Conservation (phyloP, 2,113 vertebrate species). For the Grantiella picta region DNA sequence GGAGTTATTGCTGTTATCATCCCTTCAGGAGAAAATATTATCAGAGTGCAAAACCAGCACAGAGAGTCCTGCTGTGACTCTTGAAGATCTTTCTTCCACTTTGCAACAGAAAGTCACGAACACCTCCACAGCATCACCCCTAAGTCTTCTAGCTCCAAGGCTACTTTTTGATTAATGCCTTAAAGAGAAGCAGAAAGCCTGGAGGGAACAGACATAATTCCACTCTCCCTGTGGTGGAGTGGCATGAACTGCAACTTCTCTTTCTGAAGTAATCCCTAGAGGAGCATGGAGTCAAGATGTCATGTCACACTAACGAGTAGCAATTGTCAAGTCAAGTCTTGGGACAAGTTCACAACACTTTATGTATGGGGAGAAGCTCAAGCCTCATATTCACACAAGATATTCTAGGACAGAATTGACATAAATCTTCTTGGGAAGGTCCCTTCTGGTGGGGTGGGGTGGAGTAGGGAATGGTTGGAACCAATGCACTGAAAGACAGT, state of each 20-base stretch:
- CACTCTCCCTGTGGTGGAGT: not conserved
- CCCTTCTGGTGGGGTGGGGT: not conserved
- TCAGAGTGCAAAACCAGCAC: not conserved
- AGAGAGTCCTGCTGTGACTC: not conserved
- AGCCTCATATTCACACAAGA: not conserved
- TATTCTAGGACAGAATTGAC: not conserved
- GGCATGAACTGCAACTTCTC: not conserved
- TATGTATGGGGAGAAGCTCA: not conserved
- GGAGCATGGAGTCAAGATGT: not conserved
- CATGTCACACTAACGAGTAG: not conserved
- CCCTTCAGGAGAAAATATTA: not conserved
- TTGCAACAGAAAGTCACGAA: not conserved
- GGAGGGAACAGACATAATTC: not conserved
- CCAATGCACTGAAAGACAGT: not conserved
- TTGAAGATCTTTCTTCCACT: not conserved
- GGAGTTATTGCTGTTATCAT: not conserved
- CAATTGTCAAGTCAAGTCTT: not conserved
- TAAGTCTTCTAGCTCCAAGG: not conserved
- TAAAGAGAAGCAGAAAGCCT: not conserved
- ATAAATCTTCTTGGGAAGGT: not conserved
- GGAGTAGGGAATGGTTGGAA: not conserved
- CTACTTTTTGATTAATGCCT: not conserved
- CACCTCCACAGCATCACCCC: not conserved
- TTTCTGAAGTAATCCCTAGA: not conserved
- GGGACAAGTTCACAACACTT: not conserved